phyloP scores from a whole-genome alignment of 2,888 invertebrate species.

The Lasioglossum villosulum region DNA sequence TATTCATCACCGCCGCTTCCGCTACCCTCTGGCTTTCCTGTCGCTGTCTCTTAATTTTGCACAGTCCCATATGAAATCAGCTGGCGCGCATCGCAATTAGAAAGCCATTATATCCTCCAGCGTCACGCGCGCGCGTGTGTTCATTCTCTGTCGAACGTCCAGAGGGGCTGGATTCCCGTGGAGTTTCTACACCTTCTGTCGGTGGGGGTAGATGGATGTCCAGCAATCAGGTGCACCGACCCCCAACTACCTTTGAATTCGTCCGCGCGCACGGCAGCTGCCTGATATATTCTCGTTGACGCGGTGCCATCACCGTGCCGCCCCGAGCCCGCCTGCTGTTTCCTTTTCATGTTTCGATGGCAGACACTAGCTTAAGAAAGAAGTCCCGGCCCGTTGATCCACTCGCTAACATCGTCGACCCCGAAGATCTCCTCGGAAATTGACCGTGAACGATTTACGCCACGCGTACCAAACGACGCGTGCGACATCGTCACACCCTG shows the following conservation, averaged over 20 bases:
- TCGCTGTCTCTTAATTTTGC: conserved; percentile 12
- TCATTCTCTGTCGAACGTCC: conserved; percentile 59
- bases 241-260: conserved; percentile 66
- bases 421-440: conserved; percentile 48
- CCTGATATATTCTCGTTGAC: conserved; percentile 67
- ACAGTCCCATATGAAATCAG: conserved; percentile 36
- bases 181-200: conserved; percentile 66
- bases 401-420: conserved; percentile 16
- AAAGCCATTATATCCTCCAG: conserved; percentile 75
- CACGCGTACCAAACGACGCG: conserved; percentile 42
- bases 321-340: conserved; percentile 63
- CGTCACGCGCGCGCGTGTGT: conserved; percentile 37
- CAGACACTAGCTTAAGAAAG: conserved; percentile 18
- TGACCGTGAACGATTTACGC: conserved; percentile 64
- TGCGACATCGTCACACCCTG: conserved; percentile 37
- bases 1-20: conserved; percentile 5
- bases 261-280: conserved; percentile 63
- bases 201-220: conserved; percentile 72
- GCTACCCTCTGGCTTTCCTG: conserved; percentile 8
- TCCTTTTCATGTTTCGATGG: conserved; percentile 63
- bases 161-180: conserved; percentile 45
- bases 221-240: conserved; percentile 74
- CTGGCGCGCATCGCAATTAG: conserved; percentile 74
- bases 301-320: conserved; percentile 59
- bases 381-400: conserved; percentile 26